These are phyloP conservation scores for Brachypalpus laphriformis DNA, from an alignment of 2,888 invertebrate species.

Conservation along the genomic window DNA sequence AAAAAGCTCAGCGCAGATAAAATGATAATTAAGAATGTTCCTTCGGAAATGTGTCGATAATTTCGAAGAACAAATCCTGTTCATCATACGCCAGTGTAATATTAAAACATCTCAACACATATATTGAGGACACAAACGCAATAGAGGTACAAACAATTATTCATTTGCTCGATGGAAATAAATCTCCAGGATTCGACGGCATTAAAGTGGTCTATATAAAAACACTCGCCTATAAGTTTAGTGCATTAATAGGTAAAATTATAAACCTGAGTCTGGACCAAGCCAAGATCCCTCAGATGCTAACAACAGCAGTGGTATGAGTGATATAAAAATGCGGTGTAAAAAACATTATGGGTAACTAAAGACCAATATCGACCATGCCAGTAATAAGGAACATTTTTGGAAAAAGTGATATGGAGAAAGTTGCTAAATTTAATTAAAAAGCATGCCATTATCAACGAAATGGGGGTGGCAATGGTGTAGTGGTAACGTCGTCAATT, in stretches of 20 bases:
- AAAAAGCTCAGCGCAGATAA: no score
- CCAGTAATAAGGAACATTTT: background rate
- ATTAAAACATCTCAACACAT: background rate
- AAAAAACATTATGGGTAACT: background rate
- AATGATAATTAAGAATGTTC: no score
- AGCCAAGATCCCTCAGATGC: background rate
- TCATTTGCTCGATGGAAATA: background rate
- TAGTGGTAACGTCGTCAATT: no score
- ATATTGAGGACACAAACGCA: background rate
- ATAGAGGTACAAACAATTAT: background rate
- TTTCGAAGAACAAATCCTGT: no score
- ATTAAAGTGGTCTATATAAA: background rate
- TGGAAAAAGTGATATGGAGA: background rate
- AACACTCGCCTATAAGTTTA: background rate
- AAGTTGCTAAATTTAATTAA: background rate
- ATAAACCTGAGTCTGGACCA: background rate
- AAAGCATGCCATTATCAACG: background rate
- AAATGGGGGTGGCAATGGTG: no score
- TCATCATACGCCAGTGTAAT: background rate
- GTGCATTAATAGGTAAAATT: background rate
- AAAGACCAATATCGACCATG: slow-evolving; percentile 7
- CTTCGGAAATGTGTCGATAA: no score
- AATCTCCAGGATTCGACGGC: background rate
- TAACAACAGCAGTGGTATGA: background rate
- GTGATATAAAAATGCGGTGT: background rate